These are phyloP conservation scores for Asbolus verrucosus DNA, from an alignment of 1,140 invertebrate species.

Conservation along the genomic window DNA sequence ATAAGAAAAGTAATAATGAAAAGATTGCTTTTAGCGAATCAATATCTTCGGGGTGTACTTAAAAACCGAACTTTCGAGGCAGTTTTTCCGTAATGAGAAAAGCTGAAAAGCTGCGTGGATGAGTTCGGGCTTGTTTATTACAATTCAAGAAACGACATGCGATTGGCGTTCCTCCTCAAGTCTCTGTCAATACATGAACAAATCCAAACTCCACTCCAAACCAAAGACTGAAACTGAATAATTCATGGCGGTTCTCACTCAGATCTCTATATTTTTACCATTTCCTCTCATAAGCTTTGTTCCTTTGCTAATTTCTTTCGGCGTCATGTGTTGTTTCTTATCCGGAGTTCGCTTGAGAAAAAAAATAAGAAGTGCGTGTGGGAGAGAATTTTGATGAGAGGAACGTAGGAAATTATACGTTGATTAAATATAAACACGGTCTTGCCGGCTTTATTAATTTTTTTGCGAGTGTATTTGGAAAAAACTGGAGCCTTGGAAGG, in stretches of 20 bases:
- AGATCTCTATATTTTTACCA: conserved; percentile 21
- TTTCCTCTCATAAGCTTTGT: conserved; percentile 34
- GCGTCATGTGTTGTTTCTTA: conserved; percentile 16
- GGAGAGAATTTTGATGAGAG: conserved; percentile 15
- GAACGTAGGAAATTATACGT: background rate
- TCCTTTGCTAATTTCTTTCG: conserved; percentile 29
- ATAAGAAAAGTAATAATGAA: too few relatives aligned
- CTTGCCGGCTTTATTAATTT: conserved; percentile 21
- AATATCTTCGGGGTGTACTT: too few relatives aligned
- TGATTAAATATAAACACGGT: conserved; percentile 5
- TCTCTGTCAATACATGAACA: conserved; percentile 15
- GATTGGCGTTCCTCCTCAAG: background rate
- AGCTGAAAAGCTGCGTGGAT: too few relatives aligned
- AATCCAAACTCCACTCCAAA: conserved; percentile 28
- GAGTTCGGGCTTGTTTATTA: conserved; percentile 37
- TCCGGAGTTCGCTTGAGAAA: too few relatives aligned
- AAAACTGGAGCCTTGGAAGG: too few relatives aligned
- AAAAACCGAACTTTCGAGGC: too few relatives aligned
- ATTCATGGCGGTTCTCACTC: conserved; percentile 13
- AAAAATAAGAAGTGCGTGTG: too few relatives aligned
- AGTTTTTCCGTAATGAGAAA: too few relatives aligned
- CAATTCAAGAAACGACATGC: conserved; percentile 25
- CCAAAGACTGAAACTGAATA: background rate
- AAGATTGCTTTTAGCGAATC: too few relatives aligned
- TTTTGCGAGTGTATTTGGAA: background rate